These are phyloP conservation scores for Thymallus thymallus DNA, from an alignment of 2,113 vertebrate species.

Conservation along the genomic window DNA sequence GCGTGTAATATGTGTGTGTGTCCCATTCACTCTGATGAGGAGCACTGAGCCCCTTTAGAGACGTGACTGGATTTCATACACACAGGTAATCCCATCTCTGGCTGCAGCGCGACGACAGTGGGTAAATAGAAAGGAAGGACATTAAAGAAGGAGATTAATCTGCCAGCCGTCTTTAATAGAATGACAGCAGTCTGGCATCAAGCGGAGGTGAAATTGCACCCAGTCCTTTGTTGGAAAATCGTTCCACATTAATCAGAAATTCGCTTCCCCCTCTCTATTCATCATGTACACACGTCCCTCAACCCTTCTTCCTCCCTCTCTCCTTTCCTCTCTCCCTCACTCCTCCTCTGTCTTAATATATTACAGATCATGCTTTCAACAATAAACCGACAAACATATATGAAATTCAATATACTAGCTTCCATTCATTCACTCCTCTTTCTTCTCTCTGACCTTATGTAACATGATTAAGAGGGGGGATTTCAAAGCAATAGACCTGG, in stretches of 20 bases:
- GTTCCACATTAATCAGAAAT: constrained; percentile 44
- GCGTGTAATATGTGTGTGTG: constrained; percentile 29
- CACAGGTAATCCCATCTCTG: constrained; percentile 52
- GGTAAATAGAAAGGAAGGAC: constrained; percentile 47
- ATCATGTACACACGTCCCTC: constrained; percentile 8
- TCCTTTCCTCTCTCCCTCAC: constrained; percentile 3
- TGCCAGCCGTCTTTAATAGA: constrained; percentile 39
- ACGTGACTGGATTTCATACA: constrained; percentile 39
- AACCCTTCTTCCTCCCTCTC: neutral
- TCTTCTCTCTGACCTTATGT: neutral
- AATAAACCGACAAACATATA: constrained; percentile 6
- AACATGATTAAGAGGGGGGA: no score
- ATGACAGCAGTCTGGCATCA: constrained; percentile 13
- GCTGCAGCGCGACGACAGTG: constrained; percentile 23
- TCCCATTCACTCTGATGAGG: constrained; percentile 55
- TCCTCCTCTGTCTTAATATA: neutral
- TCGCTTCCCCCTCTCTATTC: constrained; percentile 29
- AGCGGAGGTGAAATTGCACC: constrained; percentile 25
- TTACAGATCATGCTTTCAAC: constrained; percentile 12
- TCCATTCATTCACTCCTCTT: neutral
- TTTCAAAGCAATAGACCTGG: no score
- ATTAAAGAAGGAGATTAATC: constrained; percentile 46
- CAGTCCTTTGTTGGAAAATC: constrained; percentile 16
- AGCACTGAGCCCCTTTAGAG: constrained; percentile 44
- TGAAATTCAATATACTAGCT: constrained; percentile 1